These are phyloP conservation scores for Deroptyus accipitrinus DNA, from an alignment of 2,113 vertebrate genomes.

Conservation along the genomic window DNA sequence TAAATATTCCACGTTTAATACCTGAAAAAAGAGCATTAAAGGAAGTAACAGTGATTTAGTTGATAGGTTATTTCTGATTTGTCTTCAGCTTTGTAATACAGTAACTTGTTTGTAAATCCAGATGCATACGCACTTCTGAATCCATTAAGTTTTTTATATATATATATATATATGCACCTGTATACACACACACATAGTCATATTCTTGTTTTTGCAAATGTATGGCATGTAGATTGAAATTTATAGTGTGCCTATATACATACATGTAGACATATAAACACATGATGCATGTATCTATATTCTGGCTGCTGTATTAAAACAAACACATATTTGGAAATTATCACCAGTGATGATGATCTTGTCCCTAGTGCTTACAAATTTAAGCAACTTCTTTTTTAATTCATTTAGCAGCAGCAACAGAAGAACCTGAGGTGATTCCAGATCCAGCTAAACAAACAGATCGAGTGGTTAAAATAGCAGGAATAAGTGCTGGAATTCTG, in stretches of 20 bases:
- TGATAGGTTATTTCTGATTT: background rate
- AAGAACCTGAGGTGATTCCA: constrained; percentile 96
- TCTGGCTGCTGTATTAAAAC: background rate
- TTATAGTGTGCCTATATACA: background rate
- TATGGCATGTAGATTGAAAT: background rate
- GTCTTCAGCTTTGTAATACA: background rate
- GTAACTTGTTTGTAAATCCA: background rate
- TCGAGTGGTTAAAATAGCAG: constrained; percentile 96
- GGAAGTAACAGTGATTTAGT: background rate
- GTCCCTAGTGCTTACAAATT: background rate
- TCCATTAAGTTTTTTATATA: background rate
- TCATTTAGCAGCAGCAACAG: constrained; percentile 87
- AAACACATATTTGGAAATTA: background rate
- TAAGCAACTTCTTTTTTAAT: constrained; percentile 51
- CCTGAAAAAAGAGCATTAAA: background rate
- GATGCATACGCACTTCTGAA: background rate
- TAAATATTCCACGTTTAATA: background rate
- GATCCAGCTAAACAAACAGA: constrained; percentile 97
- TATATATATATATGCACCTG: background rate
- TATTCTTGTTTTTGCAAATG: background rate
- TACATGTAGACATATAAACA: background rate
- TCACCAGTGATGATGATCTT: background rate
- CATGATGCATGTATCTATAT: background rate
- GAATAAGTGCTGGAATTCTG: constrained; percentile 93
- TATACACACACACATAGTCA: background rate